Base-by-base conservation (phyloP, 2,113 vertebrate species). In the Irena cyanogastra region DNA sequence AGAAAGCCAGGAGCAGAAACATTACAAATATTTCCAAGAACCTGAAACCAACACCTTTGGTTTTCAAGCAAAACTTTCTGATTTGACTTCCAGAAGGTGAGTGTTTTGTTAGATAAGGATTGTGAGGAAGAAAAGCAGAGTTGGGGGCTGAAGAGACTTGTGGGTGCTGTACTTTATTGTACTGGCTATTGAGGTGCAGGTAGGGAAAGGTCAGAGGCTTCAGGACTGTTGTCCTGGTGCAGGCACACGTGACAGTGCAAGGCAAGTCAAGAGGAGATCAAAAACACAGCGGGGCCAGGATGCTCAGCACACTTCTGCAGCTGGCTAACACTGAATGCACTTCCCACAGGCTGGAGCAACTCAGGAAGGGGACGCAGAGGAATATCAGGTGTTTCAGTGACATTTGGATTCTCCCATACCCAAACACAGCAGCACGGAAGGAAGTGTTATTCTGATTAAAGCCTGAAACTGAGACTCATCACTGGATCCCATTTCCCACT, bases 161-260 rank as follows among this genome's bases (percentile, higher is more conserved):
- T 22, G 47, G 16, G 39, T 63, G 35, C 21, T 80, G 26, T 19
- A 23, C 71, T 83, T 76, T 54, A 70, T 14, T 68, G 50, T 31
- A 24, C 53, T 63, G 35, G 20, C 52, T 66, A 1, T 5, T 57
- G 60, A 65, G 50, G 41, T 15, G 26, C 15, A 24, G 30, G 22
- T n/a, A 72, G 56, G 47, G n/a, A 42, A 65, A 82, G 31, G 28
- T 33, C 57, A 64, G 56, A 60, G 30, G 23, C 74, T 74, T 66
- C 42, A 35, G 37, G 52, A n/a, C 18, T 35, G 8, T 11, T 28
- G 42, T 20, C 56, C 28, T 52, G 39, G 24, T 60, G 83, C 1
- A 1, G 39, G 9, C 13, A 61, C 53, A 27, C 0, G 0, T 35
- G 41, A 22, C 19, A 41, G 57, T 1, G 3, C 33, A 60, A 54